Evolutionary conservation across 1,140 invertebrate genomes (phyloP).

Genomic region (Proales similis): DNA sequence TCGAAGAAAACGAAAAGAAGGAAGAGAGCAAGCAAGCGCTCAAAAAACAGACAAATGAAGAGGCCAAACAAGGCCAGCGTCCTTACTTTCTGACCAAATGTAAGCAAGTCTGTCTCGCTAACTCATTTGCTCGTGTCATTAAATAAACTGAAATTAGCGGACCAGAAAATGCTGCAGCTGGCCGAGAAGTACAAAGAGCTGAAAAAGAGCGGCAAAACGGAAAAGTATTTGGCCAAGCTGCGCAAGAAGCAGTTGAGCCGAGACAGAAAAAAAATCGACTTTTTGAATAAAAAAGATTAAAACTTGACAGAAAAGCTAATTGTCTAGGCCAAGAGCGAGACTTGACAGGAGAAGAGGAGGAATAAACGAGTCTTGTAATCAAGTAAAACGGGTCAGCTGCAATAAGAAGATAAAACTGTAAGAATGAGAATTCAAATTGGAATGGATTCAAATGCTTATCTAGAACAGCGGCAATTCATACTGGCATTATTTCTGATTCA

Average conservation of each 20-base stretch:
- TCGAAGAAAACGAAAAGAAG: constrained; percentile 57
- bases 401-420: too few species aligned
- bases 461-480: too few species aligned
- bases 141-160: constrained; percentile 56
- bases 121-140: constrained; percentile 37
- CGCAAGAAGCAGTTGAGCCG: constrained; percentile 60
- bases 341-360: too few species aligned
- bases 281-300: constrained; percentile 35
- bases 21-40: constrained; percentile 56
- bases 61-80: constrained; percentile 61
- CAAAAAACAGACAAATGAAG: constrained; percentile 58
- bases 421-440: too few species aligned
- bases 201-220: constrained; percentile 63
- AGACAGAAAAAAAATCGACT: constrained; percentile 44
- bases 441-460: too few species aligned
- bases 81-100: constrained; percentile 72
- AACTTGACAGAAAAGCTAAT: too few species aligned
- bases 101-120: constrained; percentile 53
- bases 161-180: constrained; percentile 61
- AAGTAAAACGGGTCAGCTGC: too few species aligned
- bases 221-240: constrained; percentile 67
- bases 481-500: too few species aligned
- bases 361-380: too few species aligned
- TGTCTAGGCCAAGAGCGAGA: too few species aligned
- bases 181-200: constrained; percentile 66